Conservation (phyloP, 2,113 vertebrate species). For the Pampusana beccarii region DNA sequence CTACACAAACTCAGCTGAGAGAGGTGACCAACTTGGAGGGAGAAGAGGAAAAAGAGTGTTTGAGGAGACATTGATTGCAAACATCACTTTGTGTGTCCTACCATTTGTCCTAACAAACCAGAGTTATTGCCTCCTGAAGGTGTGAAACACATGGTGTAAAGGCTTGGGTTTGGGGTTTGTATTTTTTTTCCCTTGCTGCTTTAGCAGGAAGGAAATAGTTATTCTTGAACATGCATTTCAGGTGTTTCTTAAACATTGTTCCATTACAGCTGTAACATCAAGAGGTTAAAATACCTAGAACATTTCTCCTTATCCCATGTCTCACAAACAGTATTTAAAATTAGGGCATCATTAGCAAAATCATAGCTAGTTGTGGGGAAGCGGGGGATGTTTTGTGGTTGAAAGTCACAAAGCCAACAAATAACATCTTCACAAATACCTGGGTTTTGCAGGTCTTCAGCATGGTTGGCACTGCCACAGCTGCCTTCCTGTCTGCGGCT, state of each 20-base stretch:
- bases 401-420: background rate
- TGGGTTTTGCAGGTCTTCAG: slow-evolving; percentile 54
- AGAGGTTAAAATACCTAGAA: background rate
- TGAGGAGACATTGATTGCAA: slow-evolving; percentile 9
- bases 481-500: background rate
- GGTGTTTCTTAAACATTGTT: background rate
- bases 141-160: background rate
- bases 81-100: background rate
- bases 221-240: background rate
- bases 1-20: background rate
- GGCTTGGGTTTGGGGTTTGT: background rate
- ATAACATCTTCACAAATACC: slow-evolving; percentile 21
- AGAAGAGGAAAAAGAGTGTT: background rate
- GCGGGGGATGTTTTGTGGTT: background rate
- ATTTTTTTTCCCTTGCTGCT: background rate
- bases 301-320: background rate
- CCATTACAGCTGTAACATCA: background rate
- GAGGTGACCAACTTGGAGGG: background rate
- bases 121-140: background rate
- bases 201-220: background rate
- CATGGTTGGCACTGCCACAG: background rate
- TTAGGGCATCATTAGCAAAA: background rate
- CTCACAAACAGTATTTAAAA: background rate
- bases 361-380: background rate
- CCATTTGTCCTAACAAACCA: background rate